These are phyloP conservation scores for Phataginus tetradactyla DNA, from an alignment of 2,797 vertebrate genomes.

Conservation along the genomic window DNA sequence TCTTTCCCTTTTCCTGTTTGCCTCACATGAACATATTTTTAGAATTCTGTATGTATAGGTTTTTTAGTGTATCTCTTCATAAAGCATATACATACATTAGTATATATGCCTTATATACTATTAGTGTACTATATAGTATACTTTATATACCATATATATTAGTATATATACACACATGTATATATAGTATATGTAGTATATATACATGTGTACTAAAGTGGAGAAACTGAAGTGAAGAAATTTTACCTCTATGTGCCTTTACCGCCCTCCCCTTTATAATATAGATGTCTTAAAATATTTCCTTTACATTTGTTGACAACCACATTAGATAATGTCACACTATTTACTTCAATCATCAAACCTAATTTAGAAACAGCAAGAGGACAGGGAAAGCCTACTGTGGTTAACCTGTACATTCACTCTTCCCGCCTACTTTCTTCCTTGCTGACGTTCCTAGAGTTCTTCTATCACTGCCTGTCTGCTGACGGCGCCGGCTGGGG, in stretches of 20 bases:
- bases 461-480: neutral
- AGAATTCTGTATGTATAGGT: neutral
- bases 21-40: neutral
- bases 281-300: neutral
- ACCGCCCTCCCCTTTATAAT: neutral
- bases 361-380: neutral
- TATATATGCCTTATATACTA: no score
- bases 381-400: neutral
- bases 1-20: neutral
- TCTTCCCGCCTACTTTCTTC: neutral
- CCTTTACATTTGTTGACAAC: neutral
- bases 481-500: no score
- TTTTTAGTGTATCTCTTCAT: neutral
- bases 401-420: neutral
- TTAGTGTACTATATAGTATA: no score
- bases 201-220: neutral
- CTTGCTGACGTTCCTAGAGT: neutral
- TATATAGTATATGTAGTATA: no score
- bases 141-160: no score
- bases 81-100: neutral
- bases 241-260: neutral
- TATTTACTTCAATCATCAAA: neutral
- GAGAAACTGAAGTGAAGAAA: neutral
- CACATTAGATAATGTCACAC: neutral
- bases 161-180: no score